phyloP scores from a whole-genome alignment of 2,888 invertebrate species.

The Clunio marinus region DNA sequence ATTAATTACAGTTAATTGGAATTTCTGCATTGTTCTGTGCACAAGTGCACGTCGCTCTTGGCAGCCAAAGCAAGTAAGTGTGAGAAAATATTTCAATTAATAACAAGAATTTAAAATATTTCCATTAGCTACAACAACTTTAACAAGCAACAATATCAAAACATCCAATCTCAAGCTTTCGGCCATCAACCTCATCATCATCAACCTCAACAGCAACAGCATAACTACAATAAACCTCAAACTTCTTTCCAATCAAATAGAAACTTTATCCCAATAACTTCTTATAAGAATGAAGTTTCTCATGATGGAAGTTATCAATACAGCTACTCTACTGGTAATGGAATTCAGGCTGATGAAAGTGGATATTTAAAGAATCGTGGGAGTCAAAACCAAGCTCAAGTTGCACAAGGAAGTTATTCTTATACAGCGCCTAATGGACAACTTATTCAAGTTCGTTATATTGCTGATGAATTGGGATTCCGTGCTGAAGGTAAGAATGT shows the following conservation, averaged over 20 bases:
- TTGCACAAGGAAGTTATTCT: constrained; percentile 70
- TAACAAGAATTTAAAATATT: background rate
- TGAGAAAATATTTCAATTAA: background rate
- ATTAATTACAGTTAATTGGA: background rate
- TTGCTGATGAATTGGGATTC: constrained; percentile 70
- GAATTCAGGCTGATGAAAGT: constrained; percentile 72
- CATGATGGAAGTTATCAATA: constrained; percentile 51
- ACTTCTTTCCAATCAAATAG: constrained; percentile 41
- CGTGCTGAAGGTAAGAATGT: constrained; percentile 22
- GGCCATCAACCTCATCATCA: constrained; percentile 26
- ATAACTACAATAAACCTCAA: background rate
- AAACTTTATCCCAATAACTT: constrained; percentile 51
- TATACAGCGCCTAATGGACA: constrained; percentile 65
- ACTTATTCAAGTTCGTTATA: constrained; percentile 50
- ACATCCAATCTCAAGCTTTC: constrained; percentile 2
- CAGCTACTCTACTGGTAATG: constrained; percentile 72
- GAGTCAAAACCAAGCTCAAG: constrained; percentile 64
- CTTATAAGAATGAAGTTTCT: constrained; percentile 51
- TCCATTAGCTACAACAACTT: constrained; percentile 24
- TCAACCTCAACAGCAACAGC: constrained; percentile 9
- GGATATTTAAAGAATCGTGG: constrained; percentile 70
- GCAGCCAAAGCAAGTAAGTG: background rate
- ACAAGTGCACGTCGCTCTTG: background rate
- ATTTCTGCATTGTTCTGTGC: background rate
- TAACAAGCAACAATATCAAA: constrained; percentile 31